Evolutionary conservation across 1,140 invertebrate genomes (phyloP), one percentile per base, ranked within the genome.

Genomic region (Polypedilum pembai): DNA sequence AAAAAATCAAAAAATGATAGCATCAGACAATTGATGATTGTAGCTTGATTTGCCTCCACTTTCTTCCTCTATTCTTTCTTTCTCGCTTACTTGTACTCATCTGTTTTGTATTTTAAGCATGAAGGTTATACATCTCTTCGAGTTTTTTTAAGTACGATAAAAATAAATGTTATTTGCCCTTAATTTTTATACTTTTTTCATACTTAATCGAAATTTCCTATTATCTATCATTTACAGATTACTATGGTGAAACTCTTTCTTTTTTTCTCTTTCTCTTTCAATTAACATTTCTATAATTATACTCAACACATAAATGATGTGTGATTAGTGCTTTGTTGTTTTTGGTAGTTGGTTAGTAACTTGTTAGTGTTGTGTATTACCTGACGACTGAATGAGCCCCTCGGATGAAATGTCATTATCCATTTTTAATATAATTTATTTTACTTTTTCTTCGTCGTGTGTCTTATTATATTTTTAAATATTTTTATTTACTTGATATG

Each of bases 401-500:
- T 69, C 65, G 3, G 65, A 69, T 21, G 65, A 69, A 20, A 69
- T 69, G 17, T 69, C 65, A 20, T 69, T 69, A 69, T 69, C 65
- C 65, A 69, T 69, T 69, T 20, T 69, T 69, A n/a, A n/a, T n/a
- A 7, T n/a, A 56, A 4, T 56, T 33, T 1, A 8, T 3, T 45
- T 45, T 45, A 4, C 15, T 12, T 56, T 15, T 12, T 56, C 10
- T 56, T 8, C n/a, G 12, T 56, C 15, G 12, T 56, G 45, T 56
- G n/a, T 56, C 15, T 56, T n/a, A n/a, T 56, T 56, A n/a, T n/a
- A n/a, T n/a, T n/a, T n/a, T n/a, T n/a, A n/a, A 56, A n/a, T 56
- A 56, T 56, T 12, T 45, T 56, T 56, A 56, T 56, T 56, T 12
- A 56, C 45, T n/a, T 45, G 45, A 56, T 56, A 12, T 15, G 45